These are phyloP conservation scores for Hippotragus niger DNA, from an alignment of 2,113 vertebrate genomes.

Conservation along the genomic window DNA sequence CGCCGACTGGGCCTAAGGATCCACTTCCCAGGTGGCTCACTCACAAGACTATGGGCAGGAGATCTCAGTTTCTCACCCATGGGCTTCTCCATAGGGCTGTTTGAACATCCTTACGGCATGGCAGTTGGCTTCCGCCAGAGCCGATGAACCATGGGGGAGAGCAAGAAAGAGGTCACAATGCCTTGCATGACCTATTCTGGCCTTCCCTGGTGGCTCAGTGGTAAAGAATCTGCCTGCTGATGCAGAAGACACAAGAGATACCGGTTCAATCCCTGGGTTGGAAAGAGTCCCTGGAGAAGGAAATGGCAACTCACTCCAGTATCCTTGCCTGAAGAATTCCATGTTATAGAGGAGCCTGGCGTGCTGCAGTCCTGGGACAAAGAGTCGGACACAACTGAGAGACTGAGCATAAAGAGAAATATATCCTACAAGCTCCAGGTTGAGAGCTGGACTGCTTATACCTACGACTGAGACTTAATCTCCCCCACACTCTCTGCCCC, in stretches of 20 bases:
- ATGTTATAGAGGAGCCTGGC: neutral
- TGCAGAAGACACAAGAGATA: neutral
- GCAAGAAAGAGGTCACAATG: neutral
- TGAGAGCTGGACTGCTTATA: accelerated
- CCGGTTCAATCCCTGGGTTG: neutral
- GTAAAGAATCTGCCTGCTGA: neutral
- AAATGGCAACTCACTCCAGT: neutral
- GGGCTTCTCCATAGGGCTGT: neutral
- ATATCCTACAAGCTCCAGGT: accelerated
- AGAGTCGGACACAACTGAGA: neutral
- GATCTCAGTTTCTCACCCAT: neutral
- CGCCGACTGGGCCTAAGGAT: neutral
- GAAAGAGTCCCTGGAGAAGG: neutral
- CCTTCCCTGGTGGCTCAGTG: neutral
- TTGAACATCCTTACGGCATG: neutral
- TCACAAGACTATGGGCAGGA: accelerated
- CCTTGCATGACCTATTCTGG: neutral
- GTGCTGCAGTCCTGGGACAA: neutral
- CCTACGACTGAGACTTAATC: neutral
- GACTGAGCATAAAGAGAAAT: neutral
- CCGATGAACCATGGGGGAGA: neutral
- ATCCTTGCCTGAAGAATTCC: neutral
- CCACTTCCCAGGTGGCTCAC: neutral
- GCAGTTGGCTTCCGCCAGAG: neutral
- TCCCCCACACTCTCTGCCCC: too few species aligned